A percentile compares a stretch with the other conserved stretches of the same genome.
These are phyloP conservation scores for Gymnodraco acuticeps DNA, from an alignment of 2,797 vertebrate genomes.

Conservation along the genomic window DNA sequence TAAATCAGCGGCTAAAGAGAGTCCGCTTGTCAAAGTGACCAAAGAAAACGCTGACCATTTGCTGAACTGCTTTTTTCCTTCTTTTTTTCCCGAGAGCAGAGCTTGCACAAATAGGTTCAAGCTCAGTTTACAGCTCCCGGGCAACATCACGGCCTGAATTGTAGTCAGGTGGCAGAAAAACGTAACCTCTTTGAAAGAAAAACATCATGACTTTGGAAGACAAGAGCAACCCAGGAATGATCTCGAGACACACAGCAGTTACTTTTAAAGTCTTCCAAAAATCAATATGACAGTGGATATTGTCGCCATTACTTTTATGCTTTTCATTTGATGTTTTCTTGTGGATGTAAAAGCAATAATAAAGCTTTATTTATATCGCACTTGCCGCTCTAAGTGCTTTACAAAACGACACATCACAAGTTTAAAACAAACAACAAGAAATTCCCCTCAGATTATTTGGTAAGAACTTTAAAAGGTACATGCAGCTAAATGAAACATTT, in stretches of 20 bases:
- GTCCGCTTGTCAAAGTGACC: conserved; percentile 43
- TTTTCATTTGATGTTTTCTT: too few species aligned
- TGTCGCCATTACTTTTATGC: not conserved
- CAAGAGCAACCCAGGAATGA: conserved; percentile 28
- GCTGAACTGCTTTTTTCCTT: conserved; percentile 12
- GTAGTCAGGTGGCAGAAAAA: conserved; percentile 59
- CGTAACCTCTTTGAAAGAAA: conserved; percentile 37
- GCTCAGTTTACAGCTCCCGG: conserved; percentile 63
- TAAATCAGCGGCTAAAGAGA: conserved; percentile 66
- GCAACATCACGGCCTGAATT: conserved; percentile 61
- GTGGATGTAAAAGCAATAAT: too few species aligned
- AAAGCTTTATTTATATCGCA: too few species aligned
- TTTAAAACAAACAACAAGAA: too few species aligned
- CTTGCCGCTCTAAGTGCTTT: too few species aligned
- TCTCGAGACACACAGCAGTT: not conserved
- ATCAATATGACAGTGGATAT: not conserved
- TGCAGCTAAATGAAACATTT: too few species aligned
- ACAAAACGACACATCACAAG: too few species aligned
- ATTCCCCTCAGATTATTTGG: too few species aligned
- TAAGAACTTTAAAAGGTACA: too few species aligned
- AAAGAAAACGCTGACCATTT: conserved; percentile 34
- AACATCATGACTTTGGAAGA: conserved; percentile 42
- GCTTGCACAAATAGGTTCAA: conserved; percentile 59
- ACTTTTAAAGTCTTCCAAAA: conserved; percentile 6
- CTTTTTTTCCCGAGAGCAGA: conserved; percentile 23